phyloP scores from a whole-genome alignment of 1,140 invertebrate genomes.

The Oscheius sp. region DNA sequence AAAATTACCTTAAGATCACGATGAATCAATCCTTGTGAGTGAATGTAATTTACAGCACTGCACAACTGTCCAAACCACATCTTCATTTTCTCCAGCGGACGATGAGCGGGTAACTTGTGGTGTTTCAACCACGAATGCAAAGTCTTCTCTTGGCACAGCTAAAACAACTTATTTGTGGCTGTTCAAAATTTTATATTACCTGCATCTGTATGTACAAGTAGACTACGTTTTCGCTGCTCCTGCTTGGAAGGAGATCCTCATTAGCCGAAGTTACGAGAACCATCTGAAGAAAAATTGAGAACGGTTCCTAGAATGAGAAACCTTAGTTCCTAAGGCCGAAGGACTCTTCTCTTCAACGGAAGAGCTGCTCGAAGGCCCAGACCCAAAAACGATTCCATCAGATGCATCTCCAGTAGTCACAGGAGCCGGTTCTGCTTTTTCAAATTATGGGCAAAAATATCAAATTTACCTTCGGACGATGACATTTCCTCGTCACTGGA shows the following conservation, averaged over 20 bases:
- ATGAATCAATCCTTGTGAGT: conserved; percentile 84
- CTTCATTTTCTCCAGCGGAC: conserved; percentile 18
- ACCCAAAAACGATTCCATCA: background rate
- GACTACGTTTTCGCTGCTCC: conserved; percentile 63
- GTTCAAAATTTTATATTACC: conserved; percentile 24
- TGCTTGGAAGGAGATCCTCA: conserved; percentile 38
- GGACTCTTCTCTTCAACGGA: background rate
- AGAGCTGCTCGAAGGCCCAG: background rate
- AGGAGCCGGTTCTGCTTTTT: no score
- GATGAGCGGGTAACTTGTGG: conserved; percentile 10
- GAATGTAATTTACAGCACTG: conserved; percentile 89
- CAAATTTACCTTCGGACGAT: no score
- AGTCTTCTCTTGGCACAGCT: conserved; percentile 79
- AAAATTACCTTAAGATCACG: conserved; percentile 82
- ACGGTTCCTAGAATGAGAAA: background rate
- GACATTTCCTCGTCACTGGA: no score
- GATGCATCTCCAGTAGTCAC: background rate
- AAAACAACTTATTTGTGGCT: background rate
- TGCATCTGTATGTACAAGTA: conserved; percentile 97
- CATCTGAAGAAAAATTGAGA: conserved; percentile 12
- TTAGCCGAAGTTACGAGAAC: conserved; percentile 23
- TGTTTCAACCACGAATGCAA: conserved; percentile 79
- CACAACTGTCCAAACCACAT: conserved; percentile 84
- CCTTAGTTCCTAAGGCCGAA: background rate
- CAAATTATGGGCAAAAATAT: no score